Evolutionary conservation across 1,140 invertebrate genomes (phyloP).

Genomic region (Neelides sp.): DNA sequence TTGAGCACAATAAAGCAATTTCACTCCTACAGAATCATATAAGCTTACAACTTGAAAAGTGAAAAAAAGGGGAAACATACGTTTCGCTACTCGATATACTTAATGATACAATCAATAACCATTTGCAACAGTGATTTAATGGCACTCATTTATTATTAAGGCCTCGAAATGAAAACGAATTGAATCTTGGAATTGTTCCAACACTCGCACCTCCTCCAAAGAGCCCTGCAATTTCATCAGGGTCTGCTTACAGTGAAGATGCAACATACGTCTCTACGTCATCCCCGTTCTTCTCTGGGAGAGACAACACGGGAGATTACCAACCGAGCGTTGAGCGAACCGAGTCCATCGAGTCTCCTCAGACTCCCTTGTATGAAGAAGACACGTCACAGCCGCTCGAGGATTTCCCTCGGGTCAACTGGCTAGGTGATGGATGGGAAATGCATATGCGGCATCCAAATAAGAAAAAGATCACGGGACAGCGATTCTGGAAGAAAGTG

Average conservation of each 20-base stretch:
- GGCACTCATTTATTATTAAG: constrained; percentile 9
- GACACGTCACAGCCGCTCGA: constrained; percentile 84
- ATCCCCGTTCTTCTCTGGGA: constrained; percentile 28
- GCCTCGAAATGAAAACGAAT: constrained; percentile 15
- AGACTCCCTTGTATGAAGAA: constrained; percentile 86
- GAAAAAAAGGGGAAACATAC: too few relatives aligned
- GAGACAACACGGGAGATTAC: neutral
- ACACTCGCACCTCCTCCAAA: constrained; percentile 59
- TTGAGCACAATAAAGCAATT: too few relatives aligned
- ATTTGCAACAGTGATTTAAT: neutral
- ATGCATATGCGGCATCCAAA: constrained; percentile 90
- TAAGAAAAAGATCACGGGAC: constrained; percentile 96
- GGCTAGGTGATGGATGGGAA: constrained; percentile 81
- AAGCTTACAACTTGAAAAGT: too few relatives aligned
- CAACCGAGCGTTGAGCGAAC: constrained; percentile 36
- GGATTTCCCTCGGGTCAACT: constrained; percentile 71
- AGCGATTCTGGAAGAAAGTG: constrained; percentile 96
- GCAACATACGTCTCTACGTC: constrained; percentile 7
- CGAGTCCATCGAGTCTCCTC: constrained; percentile 65
- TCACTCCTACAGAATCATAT: too few relatives aligned
- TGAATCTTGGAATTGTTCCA: constrained; percentile 36
- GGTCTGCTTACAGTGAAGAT: constrained; percentile 25
- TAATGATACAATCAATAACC: too few relatives aligned
- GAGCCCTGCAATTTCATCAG: constrained; percentile 38
- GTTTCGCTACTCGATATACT: too few relatives aligned